Conservation (phyloP, 2,888 invertebrate species). For the Strigamia transsilvanica region DNA sequence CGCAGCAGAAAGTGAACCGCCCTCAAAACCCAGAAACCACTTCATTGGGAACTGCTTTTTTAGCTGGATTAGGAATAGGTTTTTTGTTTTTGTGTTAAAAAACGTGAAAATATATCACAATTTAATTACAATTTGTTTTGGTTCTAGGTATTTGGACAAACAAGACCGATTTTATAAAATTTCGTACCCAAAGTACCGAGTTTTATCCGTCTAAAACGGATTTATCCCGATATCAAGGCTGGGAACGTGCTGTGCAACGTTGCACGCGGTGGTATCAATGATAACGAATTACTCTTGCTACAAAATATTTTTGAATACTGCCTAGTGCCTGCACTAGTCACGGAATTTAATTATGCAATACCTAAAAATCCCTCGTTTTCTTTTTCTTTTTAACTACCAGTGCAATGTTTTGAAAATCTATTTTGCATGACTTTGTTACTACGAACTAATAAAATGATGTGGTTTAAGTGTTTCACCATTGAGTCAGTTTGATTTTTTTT, state of each 20-base stretch:
- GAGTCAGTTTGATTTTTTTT: background rate
- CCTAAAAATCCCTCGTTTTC: background rate
- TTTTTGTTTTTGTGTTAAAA: too few species aligned
- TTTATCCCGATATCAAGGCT: conserved; percentile 64
- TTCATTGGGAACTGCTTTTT: conserved; percentile 82
- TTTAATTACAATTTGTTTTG: conserved; percentile 52
- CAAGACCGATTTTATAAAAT: conserved; percentile 71
- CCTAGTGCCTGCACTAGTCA: background rate
- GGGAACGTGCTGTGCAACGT: conserved; percentile 71
- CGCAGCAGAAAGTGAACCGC: conserved; percentile 78
- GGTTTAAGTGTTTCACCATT: background rate
- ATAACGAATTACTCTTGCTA: background rate
- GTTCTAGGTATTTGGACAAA: conserved; percentile 76
- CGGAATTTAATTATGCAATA: background rate
- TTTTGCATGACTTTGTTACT: background rate
- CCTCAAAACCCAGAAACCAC: conserved; percentile 80
- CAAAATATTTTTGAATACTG: background rate
- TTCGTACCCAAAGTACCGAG: conserved; percentile 71
- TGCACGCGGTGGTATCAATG: conserved; percentile 70
- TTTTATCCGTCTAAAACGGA: conserved; percentile 69
- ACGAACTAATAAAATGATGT: background rate
- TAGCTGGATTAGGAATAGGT: conserved; percentile 84
- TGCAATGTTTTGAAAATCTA: background rate
- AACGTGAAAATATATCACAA: background rate
- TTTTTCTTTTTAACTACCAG: background rate